Evolutionary conservation across 35 echinoderm and acorn worm genomes (phyloP).

Genomic region (Apostichopus parvimensis): DNA sequence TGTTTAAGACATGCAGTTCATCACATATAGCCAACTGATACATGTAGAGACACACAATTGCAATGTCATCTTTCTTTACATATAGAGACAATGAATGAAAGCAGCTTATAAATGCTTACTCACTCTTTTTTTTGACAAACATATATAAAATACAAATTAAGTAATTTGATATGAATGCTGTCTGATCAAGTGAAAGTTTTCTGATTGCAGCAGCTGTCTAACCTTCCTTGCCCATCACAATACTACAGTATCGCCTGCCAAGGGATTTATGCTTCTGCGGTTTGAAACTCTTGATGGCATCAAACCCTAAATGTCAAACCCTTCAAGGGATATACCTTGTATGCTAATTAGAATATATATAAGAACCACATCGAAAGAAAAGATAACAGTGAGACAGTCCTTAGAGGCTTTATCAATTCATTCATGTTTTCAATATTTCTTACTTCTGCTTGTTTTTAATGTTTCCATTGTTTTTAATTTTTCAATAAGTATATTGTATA

Average conservation of each 20-base stretch:
- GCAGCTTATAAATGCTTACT: too few species aligned
- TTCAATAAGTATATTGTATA: background rate
- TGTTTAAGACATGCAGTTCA: background rate
- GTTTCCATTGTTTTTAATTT: too few species aligned
- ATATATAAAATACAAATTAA: too few species aligned
- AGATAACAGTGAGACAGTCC: constrained; percentile 10
- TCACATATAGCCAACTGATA: too few species aligned
- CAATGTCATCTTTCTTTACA: too few species aligned
- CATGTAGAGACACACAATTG: too few species aligned
- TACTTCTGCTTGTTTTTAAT: too few species aligned
- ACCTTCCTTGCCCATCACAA: background rate
- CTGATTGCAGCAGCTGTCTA: constrained; percentile 12
- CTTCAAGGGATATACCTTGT: background rate
- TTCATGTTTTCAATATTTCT: background rate
- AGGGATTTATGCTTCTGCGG: background rate
- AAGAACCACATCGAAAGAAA: background rate
- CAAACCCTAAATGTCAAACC: background rate
- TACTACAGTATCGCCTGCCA: background rate
- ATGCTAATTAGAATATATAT: background rate
- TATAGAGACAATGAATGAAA: too few species aligned
- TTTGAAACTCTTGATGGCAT: background rate
- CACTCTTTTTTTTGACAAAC: too few species aligned
- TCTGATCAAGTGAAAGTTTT: background rate
- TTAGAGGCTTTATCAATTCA: background rate
- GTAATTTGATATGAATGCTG: too few species aligned